Evolutionary conservation across 2,888 invertebrate genomes (phyloP), one percentile per base, ranked within the genome.

Genomic region (Zhuqinia jingwanae): DNA sequence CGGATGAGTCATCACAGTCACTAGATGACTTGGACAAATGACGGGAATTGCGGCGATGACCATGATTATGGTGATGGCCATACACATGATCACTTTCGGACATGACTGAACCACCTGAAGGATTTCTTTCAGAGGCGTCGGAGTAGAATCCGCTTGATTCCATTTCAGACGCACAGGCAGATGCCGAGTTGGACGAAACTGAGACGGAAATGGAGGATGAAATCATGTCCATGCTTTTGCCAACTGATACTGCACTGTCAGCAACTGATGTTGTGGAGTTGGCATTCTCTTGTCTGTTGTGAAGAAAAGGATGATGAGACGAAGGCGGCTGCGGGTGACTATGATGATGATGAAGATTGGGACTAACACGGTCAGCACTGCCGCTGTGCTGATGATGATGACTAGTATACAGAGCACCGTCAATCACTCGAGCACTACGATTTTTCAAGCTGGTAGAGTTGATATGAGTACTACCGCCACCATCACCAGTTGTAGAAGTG

Each of bases 91-190:
- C 81, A 78, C 79, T 77, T 60, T 82, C 88, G 13, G 88, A 83
- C 78, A 83, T 83, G 13, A 70, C 68, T 11, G 89, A 89, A 20
- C 88, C 85, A 15, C 87, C 87, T 0, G 88, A 88, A 22, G 88
- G 87, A 77, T 83, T 88, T 36, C 86, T 75, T 45, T 88, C 88
- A 0, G 86, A 86, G 10, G 82, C 95, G 92, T 97, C 97, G 0
- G 97, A 97, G 91, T 96, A 97, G 73, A 97, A 95, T 0, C 97
- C 97, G 91, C 97, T 97, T 0, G 97, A 97, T 92, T 97, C 97
- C 97, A 97, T 97, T 91, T 97, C 97, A 92, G 88, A 88, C 6
- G 78, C 80, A 25, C 81, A 86, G n/a, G 83, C 83, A 15, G 83
- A 83, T 22, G 82, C 82, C 5, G 87, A 85, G 22, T 58, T 85